Base-by-base conservation (phyloP, 1,140 invertebrate genomes). In the Galleria mellonella region DNA sequence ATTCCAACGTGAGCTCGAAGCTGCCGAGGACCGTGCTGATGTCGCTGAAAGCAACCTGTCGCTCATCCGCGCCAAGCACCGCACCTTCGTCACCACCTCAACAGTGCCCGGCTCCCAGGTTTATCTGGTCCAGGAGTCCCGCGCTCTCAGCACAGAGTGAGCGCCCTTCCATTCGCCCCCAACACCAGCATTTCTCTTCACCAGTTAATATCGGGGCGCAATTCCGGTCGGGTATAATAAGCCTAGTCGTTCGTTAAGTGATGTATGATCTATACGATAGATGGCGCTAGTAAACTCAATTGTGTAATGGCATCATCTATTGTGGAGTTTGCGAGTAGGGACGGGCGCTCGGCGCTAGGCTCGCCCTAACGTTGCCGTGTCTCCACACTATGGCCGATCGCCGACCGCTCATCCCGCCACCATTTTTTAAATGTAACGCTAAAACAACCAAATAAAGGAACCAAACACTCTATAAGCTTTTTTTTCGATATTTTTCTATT, bases 1-100 rank as follows among this genome's bases (percentile, higher is more conserved):
- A 87, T 98, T 98, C 96, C 97, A 98, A 86, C 92, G 96, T 52
- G 97, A 98, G 84, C 88, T 98, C 71, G 97, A 98, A 83, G 96
- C 96, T 10, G 97, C 97, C 48, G 97, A 98, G 86, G 96, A 98
- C 82, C 93, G 97, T 55, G 97, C 97, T 61, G 97, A 98, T 66
- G 91, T 90, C 59, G 97, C 97, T 53, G 97, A 98, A 87, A 95
- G 93, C 89, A 97, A 94, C 86, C 89, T 98, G 69, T 94, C 93
- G 48, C 89, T 98, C 72, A 97, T 98, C 87, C 93, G 97, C 59
- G 96, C 97, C 87, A 98, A 98, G 89, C 96, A 98, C 89, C 94
- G 95, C 89, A 95, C 94, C 78, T 96, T 96, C 86, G 95, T 97
- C 70, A 97, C 95, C 87, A 94, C 94, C 73, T 94, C 92, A 67